Percentiles rank a stretch among this genome's conserved stretches.
phyloP scores from a whole-genome alignment of 2,113 vertebrate species.

The Puma concolor region DNA sequence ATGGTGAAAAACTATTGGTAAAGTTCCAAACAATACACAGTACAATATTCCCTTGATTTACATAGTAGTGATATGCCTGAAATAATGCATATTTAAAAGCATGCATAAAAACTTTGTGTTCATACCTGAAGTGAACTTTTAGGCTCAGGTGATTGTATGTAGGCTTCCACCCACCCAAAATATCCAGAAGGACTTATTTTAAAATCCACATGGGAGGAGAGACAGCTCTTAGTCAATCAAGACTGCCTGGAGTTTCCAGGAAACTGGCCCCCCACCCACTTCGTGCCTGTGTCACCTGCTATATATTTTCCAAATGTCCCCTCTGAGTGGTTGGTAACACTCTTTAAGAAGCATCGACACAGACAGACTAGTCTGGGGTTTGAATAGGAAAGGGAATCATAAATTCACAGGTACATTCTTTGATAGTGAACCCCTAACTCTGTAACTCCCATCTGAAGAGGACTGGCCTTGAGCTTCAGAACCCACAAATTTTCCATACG shows the following conservation, averaged over 20 bases:
- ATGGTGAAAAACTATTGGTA: neutral
- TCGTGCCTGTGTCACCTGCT: neutral
- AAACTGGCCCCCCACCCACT: neutral
- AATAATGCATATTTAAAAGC: neutral
- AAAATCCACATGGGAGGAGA: neutral
- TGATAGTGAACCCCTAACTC: neutral
- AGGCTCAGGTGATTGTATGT: neutral
- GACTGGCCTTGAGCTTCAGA: neutral
- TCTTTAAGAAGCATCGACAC: neutral
- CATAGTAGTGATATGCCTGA: neutral
- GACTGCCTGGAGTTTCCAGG: neutral
- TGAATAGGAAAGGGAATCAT: neutral
- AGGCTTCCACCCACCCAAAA: neutral
- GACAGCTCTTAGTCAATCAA: neutral
- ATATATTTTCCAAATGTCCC: neutral
- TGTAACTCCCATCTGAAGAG: neutral
- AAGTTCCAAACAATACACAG: neutral
- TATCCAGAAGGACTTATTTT: neutral
- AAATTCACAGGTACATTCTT: neutral
- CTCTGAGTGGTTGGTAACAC: neutral
- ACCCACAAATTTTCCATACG: neutral
- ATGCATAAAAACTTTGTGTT: neutral
- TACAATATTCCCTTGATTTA: neutral
- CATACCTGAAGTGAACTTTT: neutral
- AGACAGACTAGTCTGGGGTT: neutral